These are phyloP conservation scores for Anorthoa munda DNA, from an alignment of 2,888 invertebrate genomes.

Conservation along the genomic window DNA sequence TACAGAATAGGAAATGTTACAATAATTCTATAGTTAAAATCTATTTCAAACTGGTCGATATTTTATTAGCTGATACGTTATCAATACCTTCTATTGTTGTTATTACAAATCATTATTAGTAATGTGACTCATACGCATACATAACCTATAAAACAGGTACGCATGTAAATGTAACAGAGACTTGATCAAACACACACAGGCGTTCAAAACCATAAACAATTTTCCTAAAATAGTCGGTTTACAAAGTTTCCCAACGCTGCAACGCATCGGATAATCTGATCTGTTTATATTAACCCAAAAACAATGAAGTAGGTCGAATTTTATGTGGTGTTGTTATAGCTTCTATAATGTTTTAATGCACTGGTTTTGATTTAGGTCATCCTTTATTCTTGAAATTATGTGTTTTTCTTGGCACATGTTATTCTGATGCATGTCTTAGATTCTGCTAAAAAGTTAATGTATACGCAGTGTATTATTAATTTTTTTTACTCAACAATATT, in stretches of 20 bases:
- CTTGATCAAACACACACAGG: constrained; percentile 16
- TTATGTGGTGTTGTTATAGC: constrained; percentile 39
- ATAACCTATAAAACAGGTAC: background rate
- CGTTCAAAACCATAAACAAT: constrained; percentile 32
- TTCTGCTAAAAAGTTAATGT: constrained; percentile 20
- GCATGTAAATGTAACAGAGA: constrained; percentile 2
- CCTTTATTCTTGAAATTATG: constrained; percentile 17
- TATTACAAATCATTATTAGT: constrained; percentile 20
- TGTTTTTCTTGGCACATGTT: constrained; percentile 22
- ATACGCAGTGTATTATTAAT: background rate
- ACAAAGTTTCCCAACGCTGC: constrained; percentile 49
- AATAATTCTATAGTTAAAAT: constrained; percentile 11
- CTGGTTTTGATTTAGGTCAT: constrained; percentile 43
- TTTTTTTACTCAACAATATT: background rate
- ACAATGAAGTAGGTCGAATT: constrained; percentile 59
- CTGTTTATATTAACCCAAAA: constrained; percentile 56
- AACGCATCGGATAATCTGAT: constrained; percentile 38
- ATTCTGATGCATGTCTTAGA: background rate
- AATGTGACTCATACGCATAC: constrained; percentile 4
- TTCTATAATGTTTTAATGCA: constrained; percentile 42
- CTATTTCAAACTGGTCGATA: background rate
- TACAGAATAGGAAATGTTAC: constrained; percentile 8
- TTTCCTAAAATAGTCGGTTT: constrained; percentile 50
- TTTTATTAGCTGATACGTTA: constrained; percentile 19
- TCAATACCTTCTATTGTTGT: constrained; percentile 15